Base-by-base conservation (phyloP, 2,797 vertebrate genomes). In the Lophotriccus pileatus region DNA sequence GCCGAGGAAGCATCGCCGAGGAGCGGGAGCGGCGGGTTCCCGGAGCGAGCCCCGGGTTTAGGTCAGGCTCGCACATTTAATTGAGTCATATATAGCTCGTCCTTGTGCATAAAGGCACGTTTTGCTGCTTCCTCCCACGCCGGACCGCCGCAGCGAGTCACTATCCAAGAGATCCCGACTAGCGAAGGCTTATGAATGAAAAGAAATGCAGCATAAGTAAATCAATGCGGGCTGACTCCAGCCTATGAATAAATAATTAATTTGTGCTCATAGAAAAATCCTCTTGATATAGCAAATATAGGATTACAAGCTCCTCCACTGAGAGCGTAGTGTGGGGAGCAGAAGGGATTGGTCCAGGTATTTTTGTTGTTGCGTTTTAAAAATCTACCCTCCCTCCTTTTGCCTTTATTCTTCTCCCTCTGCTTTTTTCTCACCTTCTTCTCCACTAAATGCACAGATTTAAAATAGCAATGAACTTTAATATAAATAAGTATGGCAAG, bases 181-280 rank as follows among this genome's bases (percentile, higher is more conserved):
- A 7, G 78, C 92, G 44, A 79, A 92, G 90, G 91, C 84, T 96
- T 91, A 68, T 81, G 97, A 95, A 97, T 87, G 95, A 66, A 79
- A 34, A 78, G 77, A 94, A 88, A 93, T 69, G 94, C 95, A 93
- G 94, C 89, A 56, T 16, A 80, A 94, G 87, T 74, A 67, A 85
- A 91, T 87, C 93, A 64, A 43, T 94, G 72, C 34, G 10, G 80
- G 87, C 86, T 77, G 96, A 94, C 90, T 97, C 74, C 70, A 97
- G 96, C 89, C 68, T 52, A 66, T 60, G 90, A 95, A 97, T 98
- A 96, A 97, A 98, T 98, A 95, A 98, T 97, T 97, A 95, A 97
- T 97, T 94, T 87, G 60, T 75, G 92, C 94, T 95, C 94, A 46
- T 8, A 69, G 94, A 97, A 94, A 96, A 96, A 97, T 93, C 95